phyloP scores from a whole-genome alignment of 1,140 invertebrate genomes.

The Dufourea novaeangliae region DNA sequence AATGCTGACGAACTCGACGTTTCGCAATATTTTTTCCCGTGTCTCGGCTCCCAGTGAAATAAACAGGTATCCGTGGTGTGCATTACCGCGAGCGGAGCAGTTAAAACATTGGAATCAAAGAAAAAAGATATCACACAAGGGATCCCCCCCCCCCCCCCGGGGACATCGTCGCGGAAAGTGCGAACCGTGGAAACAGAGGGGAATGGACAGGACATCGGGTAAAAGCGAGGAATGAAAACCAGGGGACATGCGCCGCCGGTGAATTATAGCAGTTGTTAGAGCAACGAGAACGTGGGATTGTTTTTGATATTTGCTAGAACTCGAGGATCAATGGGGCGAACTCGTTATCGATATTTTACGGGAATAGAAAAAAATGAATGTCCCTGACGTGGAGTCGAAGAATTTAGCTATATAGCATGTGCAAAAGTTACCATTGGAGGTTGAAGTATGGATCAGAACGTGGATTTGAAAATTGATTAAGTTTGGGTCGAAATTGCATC shows the following conservation, averaged over 20 bases:
- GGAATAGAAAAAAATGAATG: constrained; percentile 8
- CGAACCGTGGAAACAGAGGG: background rate
- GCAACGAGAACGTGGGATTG: background rate
- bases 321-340: background rate
- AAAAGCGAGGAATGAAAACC: constrained; percentile 34
- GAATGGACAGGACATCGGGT: constrained; percentile 1
- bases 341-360: constrained; percentile 1
- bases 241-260: background rate
- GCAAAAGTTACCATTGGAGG: too few relatives aligned
- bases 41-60: constrained; percentile 17
- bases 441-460: too few relatives aligned
- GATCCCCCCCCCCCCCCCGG: background rate
- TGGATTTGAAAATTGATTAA: too few relatives aligned
- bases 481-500: too few relatives aligned
- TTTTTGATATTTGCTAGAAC: constrained; percentile 19
- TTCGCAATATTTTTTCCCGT: constrained; percentile 15
- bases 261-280: constrained; percentile 2
- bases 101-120: constrained; percentile 27
- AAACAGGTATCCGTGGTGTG: constrained; percentile 13
- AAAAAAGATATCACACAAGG: constrained; percentile 43
- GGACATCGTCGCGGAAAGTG: constrained; percentile 17
- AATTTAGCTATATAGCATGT: background rate
- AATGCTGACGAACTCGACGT: constrained; percentile 41
- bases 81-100: constrained; percentile 27
- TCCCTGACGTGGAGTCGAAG: background rate